phyloP scores from a whole-genome alignment of 2,888 invertebrate species.

The Polymixis flavicincta region DNA sequence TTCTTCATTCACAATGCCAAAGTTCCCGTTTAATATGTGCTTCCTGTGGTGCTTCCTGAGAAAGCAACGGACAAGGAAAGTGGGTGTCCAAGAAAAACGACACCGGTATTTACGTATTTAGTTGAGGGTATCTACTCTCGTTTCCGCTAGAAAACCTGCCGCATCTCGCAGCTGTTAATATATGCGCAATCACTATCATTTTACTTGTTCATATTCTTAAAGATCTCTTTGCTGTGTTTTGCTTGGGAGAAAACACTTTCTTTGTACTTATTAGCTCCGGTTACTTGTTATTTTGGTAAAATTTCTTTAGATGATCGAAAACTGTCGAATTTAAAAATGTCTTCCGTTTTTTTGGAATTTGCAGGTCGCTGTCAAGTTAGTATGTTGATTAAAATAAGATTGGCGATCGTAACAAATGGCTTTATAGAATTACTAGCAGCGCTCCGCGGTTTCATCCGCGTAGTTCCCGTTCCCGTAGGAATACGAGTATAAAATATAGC shows the following conservation, averaged over 20 bases:
- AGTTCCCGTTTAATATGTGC: slow-evolving; percentile 38
- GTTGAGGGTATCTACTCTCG: slow-evolving; percentile 64
- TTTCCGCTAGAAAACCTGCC: slow-evolving; percentile 75
- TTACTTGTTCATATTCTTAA: slow-evolving; percentile 37
- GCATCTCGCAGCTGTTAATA: slow-evolving; percentile 47
- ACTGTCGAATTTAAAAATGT: too few relatives aligned
- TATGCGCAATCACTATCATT: slow-evolving; percentile 56
- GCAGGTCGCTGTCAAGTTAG: too few relatives aligned
- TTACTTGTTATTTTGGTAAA: neutral
- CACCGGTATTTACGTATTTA: slow-evolving; percentile 64
- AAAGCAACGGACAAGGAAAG: slow-evolving; percentile 59
- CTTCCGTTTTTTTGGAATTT: too few relatives aligned
- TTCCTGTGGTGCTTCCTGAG: slow-evolving; percentile 61
- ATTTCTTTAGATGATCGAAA: neutral
- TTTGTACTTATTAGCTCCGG: neutral
- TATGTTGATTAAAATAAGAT: too few relatives aligned
- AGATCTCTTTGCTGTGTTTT: slow-evolving; percentile 3
- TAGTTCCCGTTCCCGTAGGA: too few relatives aligned
- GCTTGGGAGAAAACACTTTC: neutral
- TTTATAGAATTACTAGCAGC: too few relatives aligned
- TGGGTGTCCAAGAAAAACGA: slow-evolving; percentile 40
- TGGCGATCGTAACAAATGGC: too few relatives aligned
- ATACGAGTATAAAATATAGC: too few relatives aligned
- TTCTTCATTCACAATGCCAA: slow-evolving; percentile 29
- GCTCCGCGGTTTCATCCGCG: too few relatives aligned